A percentile compares a stretch with the other conserved stretches of the same genome.
phyloP scores from a whole-genome alignment of 2,113 vertebrate genomes.

The Nibea albiflora region DNA sequence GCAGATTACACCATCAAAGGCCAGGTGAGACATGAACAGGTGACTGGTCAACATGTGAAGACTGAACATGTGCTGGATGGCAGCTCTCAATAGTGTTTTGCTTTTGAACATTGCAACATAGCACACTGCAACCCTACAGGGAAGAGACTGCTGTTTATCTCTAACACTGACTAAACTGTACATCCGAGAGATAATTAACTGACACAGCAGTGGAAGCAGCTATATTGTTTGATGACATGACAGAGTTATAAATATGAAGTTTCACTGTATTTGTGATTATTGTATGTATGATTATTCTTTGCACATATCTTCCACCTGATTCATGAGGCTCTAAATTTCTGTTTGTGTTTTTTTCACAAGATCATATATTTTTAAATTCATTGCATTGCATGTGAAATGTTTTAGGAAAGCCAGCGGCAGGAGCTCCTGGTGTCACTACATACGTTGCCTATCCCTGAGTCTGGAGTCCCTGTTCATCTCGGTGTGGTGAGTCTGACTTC shows the following conservation, averaged over 20 bases:
- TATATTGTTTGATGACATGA: background rate
- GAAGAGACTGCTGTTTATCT: no score
- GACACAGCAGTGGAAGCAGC: background rate
- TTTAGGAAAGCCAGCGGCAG: slow-evolving; percentile 92
- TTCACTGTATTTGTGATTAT: no score
- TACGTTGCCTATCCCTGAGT: slow-evolving; percentile 89
- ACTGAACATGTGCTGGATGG: no score
- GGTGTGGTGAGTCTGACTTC: slow-evolving; percentile 88
- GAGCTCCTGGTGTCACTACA: slow-evolving; percentile 92
- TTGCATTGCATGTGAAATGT: slow-evolving; percentile 27
- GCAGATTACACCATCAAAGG: slow-evolving; percentile 95
- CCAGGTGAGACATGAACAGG: slow-evolving; percentile 85
- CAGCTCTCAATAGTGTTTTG: background rate
- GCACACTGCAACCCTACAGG: no score
- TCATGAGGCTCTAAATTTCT: background rate
- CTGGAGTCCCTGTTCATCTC: slow-evolving; percentile 91
- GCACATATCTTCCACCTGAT: background rate
- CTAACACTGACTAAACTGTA: background rate
- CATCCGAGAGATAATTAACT: background rate
- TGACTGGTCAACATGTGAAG: background rate
- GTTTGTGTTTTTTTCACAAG: background rate
- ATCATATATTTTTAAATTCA: background rate
- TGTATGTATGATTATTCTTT: background rate
- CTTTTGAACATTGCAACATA: background rate
- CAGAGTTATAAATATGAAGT: background rate